Evolutionary conservation across 2,888 invertebrate genomes (phyloP).

Genomic region (Frankliniella intonsa): DNA sequence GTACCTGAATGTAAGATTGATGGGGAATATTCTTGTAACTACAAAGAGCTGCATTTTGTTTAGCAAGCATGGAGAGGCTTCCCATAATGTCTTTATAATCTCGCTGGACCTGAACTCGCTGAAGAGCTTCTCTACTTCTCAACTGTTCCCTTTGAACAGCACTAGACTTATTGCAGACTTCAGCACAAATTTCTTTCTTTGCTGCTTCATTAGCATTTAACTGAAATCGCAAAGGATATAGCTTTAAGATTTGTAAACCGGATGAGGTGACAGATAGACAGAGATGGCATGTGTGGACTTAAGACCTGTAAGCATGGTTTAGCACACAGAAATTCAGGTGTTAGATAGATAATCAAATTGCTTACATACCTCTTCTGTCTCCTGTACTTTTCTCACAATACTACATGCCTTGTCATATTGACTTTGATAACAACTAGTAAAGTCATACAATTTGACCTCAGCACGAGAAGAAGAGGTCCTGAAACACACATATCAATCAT

Average conservation of each 20-base stretch:
- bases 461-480: background rate
- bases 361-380: background rate
- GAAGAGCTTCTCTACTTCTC: background rate
- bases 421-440: background rate
- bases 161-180: background rate
- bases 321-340: background rate
- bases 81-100: background rate
- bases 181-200: background rate
- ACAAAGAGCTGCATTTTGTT: slow-evolving; percentile 3
- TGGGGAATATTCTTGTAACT: background rate
- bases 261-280: background rate
- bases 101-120: background rate
- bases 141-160: background rate
- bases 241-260: too few relatives aligned
- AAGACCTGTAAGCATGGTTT: background rate
- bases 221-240: background rate
- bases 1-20: background rate
- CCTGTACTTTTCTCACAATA: background rate
- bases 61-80: background rate
- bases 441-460: slow-evolving; percentile 11
- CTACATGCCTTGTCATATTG: background rate
- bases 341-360: background rate
- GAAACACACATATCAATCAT: background rate
- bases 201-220: background rate
- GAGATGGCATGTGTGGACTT: background rate